Conservation (phyloP, 2,888 invertebrate species). For the Macaria notata region DNA sequence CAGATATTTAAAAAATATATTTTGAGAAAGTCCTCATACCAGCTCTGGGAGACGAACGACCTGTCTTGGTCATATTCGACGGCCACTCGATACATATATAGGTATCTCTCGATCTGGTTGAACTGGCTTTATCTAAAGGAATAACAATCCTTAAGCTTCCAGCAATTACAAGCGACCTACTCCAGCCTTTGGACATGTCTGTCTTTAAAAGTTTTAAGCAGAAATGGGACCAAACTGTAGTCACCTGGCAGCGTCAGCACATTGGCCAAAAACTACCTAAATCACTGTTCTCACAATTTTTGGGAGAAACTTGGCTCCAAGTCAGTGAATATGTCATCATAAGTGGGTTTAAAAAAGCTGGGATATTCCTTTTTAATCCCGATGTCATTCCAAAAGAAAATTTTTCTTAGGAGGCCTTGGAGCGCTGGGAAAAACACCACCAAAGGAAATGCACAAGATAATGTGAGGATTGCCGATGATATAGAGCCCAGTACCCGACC, state of each 20-base stretch:
- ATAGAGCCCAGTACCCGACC: no score
- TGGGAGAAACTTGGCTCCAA: slow-evolving; percentile 19
- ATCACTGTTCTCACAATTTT: slow-evolving; percentile 19
- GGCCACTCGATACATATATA: no score
- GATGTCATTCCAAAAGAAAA: slow-evolving; percentile 20
- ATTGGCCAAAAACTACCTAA: slow-evolving; percentile 23
- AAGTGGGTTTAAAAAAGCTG: slow-evolving; percentile 22
- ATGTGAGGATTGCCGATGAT: slow-evolving; percentile 8
- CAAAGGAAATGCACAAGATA: no score
- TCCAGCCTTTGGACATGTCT: slow-evolving; percentile 17
- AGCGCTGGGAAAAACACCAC: slow-evolving; percentile 22
- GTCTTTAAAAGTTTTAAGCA: slow-evolving; percentile 24
- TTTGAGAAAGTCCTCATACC: no score
- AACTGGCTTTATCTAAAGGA: neutral
- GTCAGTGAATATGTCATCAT: slow-evolving; percentile 19
- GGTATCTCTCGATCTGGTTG: no score
- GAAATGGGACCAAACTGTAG: slow-evolving; percentile 26
- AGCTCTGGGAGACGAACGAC: neutral
- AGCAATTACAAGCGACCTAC: slow-evolving; percentile 12
- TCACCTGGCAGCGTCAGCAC: slow-evolving; percentile 22
- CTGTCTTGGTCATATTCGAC: neutral
- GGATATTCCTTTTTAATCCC: slow-evolving; percentile 21
- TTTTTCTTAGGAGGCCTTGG: slow-evolving; percentile 22
- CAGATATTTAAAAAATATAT: no score
- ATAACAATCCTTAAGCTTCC: slow-evolving; percentile 15